A percentile compares a stretch with the other conserved stretches of the same genome.
Conservation (phyloP, 2,113 vertebrate species). For the Maccullochella peelii region DNA sequence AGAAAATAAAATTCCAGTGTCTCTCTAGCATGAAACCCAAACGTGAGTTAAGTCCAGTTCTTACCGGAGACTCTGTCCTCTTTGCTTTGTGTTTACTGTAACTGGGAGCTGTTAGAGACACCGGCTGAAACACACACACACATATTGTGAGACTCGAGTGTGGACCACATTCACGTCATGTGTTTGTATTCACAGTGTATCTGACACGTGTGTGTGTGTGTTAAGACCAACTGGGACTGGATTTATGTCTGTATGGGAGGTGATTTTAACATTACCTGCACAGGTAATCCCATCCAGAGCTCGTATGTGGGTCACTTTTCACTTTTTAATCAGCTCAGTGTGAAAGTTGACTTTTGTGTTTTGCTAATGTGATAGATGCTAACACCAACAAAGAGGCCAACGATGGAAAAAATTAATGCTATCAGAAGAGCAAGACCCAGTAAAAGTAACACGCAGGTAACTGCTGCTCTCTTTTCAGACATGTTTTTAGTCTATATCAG, state of each 20-base stretch:
- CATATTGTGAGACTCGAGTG: neutral
- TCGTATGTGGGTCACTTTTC: too few relatives aligned
- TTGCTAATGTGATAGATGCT: neutral
- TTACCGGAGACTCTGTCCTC: conserved; percentile 72
- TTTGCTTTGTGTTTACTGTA: conserved; percentile 73
- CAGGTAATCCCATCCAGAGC: neutral
- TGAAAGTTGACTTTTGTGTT: too few relatives aligned
- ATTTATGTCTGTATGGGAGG: neutral
- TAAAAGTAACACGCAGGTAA: too few relatives aligned
- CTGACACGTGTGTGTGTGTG: neutral
- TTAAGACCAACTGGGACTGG: neutral
- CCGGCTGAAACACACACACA: conserved; percentile 73
- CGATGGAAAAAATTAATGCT: too few relatives aligned
- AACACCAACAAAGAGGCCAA: neutral
- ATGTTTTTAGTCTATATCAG: too few relatives aligned
- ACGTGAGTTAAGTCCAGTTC: conserved; percentile 15
- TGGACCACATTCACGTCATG: neutral
- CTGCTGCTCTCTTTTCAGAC: too few relatives aligned
- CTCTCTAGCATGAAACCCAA: neutral
- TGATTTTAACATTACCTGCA: neutral
- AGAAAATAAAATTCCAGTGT: too few relatives aligned
- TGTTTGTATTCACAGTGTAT: neutral
- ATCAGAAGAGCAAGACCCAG: too few relatives aligned
- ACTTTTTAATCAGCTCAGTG: too few relatives aligned
- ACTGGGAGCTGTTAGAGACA: conserved; percentile 77